Evolutionary conservation across 2,797 vertebrate genomes (phyloP).

Genomic region (Pelodytes ibericus): DNA sequence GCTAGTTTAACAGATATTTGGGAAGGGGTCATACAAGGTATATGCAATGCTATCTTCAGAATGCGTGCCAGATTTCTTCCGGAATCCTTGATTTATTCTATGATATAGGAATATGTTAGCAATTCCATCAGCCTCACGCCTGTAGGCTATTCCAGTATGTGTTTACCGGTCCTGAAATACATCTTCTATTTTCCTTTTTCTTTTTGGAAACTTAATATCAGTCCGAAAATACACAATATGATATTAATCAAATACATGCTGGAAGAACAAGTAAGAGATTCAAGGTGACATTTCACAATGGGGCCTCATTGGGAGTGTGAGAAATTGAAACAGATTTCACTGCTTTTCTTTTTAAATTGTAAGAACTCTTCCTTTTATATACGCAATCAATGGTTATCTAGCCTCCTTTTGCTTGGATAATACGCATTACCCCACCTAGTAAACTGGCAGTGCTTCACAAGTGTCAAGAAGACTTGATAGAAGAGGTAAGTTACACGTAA

Average conservation of each 20-base stretch:
- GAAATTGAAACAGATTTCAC: constrained; percentile 42
- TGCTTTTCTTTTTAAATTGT: neutral
- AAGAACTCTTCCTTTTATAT: neutral
- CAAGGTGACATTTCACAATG: constrained; percentile 46
- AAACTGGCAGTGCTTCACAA: no score
- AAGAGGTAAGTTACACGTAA: no score
- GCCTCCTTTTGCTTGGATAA: no score
- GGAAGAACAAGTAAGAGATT: constrained; percentile 31
- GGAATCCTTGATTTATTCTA: constrained; percentile 39
- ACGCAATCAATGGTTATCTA: no score
- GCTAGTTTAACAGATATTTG: constrained; percentile 25
- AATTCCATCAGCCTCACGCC: constrained; percentile 32
- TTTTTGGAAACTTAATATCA: constrained; percentile 42
- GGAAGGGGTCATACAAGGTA: constrained; percentile 48
- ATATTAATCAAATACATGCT: constrained; percentile 42
- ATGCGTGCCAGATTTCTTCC: constrained; percentile 27
- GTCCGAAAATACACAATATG: constrained; percentile 46
- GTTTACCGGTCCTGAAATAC: constrained; percentile 33
- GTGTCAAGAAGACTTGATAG: no score
- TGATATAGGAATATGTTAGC: constrained; percentile 38
- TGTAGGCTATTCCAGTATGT: constrained; percentile 27
- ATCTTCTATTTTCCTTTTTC: constrained; percentile 35
- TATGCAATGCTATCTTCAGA: constrained; percentile 42
- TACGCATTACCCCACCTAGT: no score
- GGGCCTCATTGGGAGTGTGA: constrained; percentile 39